Evolutionary conservation across 2,888 invertebrate species (phyloP).

Genomic region (Aphodius sticticus): DNA sequence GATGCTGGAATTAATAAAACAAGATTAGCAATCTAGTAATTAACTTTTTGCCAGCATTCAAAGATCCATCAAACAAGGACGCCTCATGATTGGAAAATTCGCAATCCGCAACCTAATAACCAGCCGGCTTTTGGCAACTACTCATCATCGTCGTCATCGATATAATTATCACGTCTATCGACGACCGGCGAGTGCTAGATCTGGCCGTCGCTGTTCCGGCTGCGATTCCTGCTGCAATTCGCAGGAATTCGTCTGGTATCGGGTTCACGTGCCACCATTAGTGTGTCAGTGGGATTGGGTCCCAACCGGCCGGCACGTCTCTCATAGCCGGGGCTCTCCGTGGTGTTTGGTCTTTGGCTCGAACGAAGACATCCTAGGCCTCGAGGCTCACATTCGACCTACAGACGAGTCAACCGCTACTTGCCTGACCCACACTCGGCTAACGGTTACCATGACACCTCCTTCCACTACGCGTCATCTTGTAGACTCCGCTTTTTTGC

Average conservation of each 20-base stretch:
- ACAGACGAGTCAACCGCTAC: conserved; percentile 45
- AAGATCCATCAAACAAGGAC: background rate
- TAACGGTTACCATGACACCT: conserved; percentile 36
- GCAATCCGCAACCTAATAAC: background rate
- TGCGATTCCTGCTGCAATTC: background rate
- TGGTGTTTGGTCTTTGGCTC: conserved; percentile 5
- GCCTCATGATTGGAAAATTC: background rate
- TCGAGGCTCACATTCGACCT: conserved; percentile 45
- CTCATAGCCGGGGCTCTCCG: background rate
- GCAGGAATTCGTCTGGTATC: conserved; percentile 4
- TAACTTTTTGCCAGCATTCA: background rate
- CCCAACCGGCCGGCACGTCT: conserved; percentile 11
- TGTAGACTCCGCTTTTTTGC: background rate
- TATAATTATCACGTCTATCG: background rate
- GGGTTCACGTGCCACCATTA: conserved; percentile 32
- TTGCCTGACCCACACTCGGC: conserved; percentile 46
- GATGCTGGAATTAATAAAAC: background rate
- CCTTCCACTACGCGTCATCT: conserved; percentile 29
- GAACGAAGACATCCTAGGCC: conserved; percentile 41
- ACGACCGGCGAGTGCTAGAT: background rate
- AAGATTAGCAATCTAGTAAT: background rate
- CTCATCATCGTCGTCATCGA: background rate
- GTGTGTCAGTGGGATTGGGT: conserved; percentile 42
- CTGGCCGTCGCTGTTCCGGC: background rate
- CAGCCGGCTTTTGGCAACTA: background rate